These are phyloP conservation scores for Coranthus polyacanthus DNA, from an alignment of 2,797 vertebrate genomes.

Conservation along the genomic window DNA sequence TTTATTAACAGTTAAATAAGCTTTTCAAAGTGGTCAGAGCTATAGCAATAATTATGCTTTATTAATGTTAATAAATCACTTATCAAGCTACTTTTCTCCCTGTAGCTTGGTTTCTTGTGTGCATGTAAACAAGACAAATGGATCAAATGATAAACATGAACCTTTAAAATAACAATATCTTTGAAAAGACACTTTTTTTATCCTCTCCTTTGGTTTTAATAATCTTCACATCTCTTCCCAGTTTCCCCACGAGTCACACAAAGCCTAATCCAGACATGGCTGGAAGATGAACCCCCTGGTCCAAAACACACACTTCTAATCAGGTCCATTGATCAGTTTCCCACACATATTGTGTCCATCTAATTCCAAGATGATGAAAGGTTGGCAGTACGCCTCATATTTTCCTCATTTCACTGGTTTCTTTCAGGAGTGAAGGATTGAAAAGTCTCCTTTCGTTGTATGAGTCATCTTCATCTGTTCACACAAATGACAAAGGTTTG, in stretches of 20 bases:
- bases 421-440: slow-evolving; percentile 6
- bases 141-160: no score
- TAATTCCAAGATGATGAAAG: slow-evolving; percentile 36
- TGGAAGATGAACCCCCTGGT: background rate
- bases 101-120: no score
- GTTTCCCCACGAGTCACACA: background rate
- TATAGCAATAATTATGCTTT: no score
- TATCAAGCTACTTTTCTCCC: no score
- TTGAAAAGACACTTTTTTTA: no score
- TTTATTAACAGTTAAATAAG: no score
- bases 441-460: slow-evolving; percentile 21
- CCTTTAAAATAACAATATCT: no score
- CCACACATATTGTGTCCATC: background rate
- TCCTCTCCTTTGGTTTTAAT: background rate
- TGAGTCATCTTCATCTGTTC: slow-evolving; percentile 28
- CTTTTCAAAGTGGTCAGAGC: no score
- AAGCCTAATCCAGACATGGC: background rate
- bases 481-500: slow-evolving; percentile 26
- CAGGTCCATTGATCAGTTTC: slow-evolving; percentile 23
- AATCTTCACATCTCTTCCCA: slow-evolving; percentile 11
- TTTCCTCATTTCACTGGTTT: background rate
- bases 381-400: background rate
- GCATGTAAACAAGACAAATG: no score
- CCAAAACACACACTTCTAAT: slow-evolving; percentile 21
- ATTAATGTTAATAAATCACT: no score